Evolutionary conservation across 2,797 vertebrate genomes (phyloP).

Genomic region (Sebastes paucispinis): DNA sequence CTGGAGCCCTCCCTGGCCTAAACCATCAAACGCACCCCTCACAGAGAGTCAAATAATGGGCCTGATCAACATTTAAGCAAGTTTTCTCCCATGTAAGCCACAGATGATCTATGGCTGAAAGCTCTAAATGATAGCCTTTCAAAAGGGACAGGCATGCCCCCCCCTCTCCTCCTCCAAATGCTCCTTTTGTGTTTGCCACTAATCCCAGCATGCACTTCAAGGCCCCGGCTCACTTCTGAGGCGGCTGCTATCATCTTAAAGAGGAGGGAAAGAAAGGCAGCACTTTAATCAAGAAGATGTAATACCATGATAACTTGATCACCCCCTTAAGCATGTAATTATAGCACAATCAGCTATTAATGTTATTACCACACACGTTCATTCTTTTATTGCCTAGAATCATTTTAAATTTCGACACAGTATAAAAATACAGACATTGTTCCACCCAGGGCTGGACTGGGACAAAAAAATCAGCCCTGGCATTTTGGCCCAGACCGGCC

Average conservation of each 20-base stretch:
- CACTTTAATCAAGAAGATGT: slow-evolving; percentile 69
- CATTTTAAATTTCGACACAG: not conserved
- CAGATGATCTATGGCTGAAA: slow-evolving; percentile 76
- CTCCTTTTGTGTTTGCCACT: slow-evolving; percentile 76
- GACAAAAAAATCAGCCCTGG: too few relatives aligned
- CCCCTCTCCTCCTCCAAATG: slow-evolving; percentile 60
- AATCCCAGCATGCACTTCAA: slow-evolving; percentile 80
- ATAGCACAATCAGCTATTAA: slow-evolving; percentile 33
- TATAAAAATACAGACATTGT: not conserved
- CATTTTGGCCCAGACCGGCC: too few relatives aligned
- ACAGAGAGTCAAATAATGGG: slow-evolving; percentile 62
- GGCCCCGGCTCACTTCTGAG: slow-evolving; percentile 76
- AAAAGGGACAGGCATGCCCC: slow-evolving; percentile 64
- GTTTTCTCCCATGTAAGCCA: slow-evolving; percentile 61
- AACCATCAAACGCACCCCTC: slow-evolving; percentile 70
- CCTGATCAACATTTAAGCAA: slow-evolving; percentile 70
- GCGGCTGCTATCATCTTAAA: slow-evolving; percentile 75
- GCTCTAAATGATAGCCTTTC: slow-evolving; percentile 78
- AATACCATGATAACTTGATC: slow-evolving; percentile 71
- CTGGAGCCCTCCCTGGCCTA: slow-evolving; percentile 48
- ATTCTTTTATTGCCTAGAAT: not conserved
- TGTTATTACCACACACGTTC: slow-evolving; percentile 17
- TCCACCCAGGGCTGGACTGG: not conserved
- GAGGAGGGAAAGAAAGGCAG: slow-evolving; percentile 59
- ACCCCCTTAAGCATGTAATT: slow-evolving; percentile 62